Evolutionary conservation across 2,797 vertebrate species (phyloP), one percentile per base, ranked within the genome.

Genomic region (Hydrophis major): DNA sequence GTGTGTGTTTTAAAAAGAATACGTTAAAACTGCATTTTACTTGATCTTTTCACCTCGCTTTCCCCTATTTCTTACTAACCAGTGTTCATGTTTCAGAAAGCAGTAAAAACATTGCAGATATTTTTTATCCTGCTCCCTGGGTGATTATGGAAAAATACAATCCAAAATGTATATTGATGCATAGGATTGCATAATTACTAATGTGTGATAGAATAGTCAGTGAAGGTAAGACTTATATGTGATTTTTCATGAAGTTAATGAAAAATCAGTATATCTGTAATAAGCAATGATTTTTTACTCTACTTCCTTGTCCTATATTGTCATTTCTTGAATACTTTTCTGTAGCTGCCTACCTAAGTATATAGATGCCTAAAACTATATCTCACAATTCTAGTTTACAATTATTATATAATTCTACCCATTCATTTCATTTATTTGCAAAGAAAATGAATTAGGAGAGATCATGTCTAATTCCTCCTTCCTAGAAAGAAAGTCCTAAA

Each of bases 131-230:
- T 60, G 37, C 56, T 91, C 18, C 63, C 86, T 86, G 78, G 88
- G 66, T 92, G 60, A 94, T 93, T 94, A 95, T 90, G 91, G 93
- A 95, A 94, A 94, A 90, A 93, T 86, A 66, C 57, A 93, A 89
- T 83, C 89, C 2, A 27, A 59, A 90, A 57, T 83, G 78, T 13
- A 6, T 93, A 92, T 86, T 55, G 47, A 90, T 69, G 27, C 86
- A 63, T 89, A 86, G 13, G 4, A 28, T 91, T 86, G 92, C 60
- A 94, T 16, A 57, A n/a, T 93, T 87, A 89, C 88, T 93, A 91
- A 11, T 32, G 57, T 88, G 37, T 74, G 69, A 7, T 74, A 20
- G 16, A 16, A 66, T 66, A n/a, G 28, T 28, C 28, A 74, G 6
- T 3, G 69, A 6, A 74, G 69, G 69, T 47, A 12, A 5, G 78